Conservation (phyloP, 2,888 invertebrate species). For the Dynastes tityus region DNA sequence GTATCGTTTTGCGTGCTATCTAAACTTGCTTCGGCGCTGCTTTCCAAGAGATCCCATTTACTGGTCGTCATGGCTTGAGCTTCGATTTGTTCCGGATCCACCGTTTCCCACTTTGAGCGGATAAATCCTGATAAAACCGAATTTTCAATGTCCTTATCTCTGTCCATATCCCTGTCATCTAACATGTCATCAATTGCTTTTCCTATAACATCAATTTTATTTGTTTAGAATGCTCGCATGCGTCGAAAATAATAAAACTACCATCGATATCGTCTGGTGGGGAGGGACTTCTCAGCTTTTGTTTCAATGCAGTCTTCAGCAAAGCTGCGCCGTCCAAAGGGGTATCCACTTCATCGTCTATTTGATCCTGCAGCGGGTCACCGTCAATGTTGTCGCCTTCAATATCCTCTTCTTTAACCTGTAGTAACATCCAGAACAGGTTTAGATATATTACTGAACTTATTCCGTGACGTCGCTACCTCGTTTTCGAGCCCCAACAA, state of each 20-base stretch:
- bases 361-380: constrained; percentile 74
- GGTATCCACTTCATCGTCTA: constrained; percentile 75
- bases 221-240: background rate
- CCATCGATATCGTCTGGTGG: constrained; percentile 74
- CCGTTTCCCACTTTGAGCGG: constrained; percentile 96
- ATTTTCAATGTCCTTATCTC: constrained; percentile 60
- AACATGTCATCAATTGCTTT: constrained; percentile 63
- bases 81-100: constrained; percentile 89
- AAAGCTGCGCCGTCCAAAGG: constrained; percentile 88
- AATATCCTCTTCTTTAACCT: constrained; percentile 66
- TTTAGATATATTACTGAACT: constrained; percentile 8
- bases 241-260: constrained; percentile 27
- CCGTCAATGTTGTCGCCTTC: constrained; percentile 80
- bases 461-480: constrained; percentile 52
- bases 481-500: constrained; percentile 85
- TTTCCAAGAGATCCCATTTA: constrained; percentile 88
- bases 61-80: constrained; percentile 89
- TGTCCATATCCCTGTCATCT: constrained; percentile 59
- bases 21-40: constrained; percentile 67
- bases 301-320: constrained; percentile 79
- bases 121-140: constrained; percentile 81
- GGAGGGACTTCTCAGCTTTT: constrained; percentile 65
- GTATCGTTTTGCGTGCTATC: constrained; percentile 67
- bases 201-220: constrained; percentile 54
- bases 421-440: background rate